phyloP scores from a whole-genome alignment of 1,140 invertebrate species.

The Nephotettix cincticeps region DNA sequence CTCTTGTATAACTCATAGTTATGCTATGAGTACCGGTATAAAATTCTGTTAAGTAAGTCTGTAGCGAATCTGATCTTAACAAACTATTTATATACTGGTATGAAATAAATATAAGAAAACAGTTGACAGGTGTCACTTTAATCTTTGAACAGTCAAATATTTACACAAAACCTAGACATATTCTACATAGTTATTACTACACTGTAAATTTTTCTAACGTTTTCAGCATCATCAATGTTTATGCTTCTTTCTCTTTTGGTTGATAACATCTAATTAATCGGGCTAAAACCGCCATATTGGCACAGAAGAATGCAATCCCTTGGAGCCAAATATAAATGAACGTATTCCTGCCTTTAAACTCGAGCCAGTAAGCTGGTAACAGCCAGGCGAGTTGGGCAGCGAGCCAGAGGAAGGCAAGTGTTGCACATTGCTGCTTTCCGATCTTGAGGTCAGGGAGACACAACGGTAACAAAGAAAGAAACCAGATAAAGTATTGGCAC shows the following conservation, averaged over 20 bases:
- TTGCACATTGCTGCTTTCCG: conserved; percentile 50
- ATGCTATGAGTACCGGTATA: too few species aligned
- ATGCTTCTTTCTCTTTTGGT: conserved; percentile 22
- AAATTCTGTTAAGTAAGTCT: too few species aligned
- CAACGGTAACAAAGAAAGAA: conserved; percentile 81
- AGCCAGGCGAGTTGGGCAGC: conserved; percentile 83
- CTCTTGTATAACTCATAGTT: too few species aligned
- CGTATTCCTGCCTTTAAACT: conserved; percentile 83
- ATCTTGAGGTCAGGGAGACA: conserved; percentile 66
- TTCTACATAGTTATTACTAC: not conserved
- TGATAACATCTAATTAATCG: conserved; percentile 63
- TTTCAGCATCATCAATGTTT: too few species aligned
- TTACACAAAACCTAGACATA: not conserved
- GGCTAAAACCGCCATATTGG: conserved; percentile 71
- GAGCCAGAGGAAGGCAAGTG: conserved; percentile 67
- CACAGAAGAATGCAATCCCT: conserved; percentile 72
- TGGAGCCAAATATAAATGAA: conserved; percentile 80
- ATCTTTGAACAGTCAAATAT: too few species aligned
- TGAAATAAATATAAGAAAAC: too few species aligned
- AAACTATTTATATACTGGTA: too few species aligned
- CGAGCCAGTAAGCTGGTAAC: conserved; percentile 85
- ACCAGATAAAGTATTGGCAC: conserved; percentile 98
- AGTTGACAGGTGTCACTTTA: too few species aligned
- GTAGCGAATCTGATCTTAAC: too few species aligned
- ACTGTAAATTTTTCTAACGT: too few species aligned